Conservation (phyloP, 1,140 invertebrate species). For the Hyphantria cunea region DNA sequence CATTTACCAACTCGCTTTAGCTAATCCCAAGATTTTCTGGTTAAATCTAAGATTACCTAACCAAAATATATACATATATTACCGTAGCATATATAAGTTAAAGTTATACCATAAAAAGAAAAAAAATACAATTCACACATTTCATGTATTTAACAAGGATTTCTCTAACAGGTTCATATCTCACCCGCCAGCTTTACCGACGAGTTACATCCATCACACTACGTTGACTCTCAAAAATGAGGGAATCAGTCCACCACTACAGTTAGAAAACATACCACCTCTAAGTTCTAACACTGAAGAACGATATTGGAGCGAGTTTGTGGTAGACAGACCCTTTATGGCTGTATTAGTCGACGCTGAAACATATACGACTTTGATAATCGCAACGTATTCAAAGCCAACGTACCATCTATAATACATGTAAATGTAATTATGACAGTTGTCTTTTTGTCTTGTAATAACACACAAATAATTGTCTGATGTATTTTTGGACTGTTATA, state of each 20-base stretch:
- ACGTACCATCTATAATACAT: not conserved
- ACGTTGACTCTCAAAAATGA: constrained; percentile 4
- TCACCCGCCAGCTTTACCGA: constrained; percentile 16
- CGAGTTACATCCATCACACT: constrained; percentile 1
- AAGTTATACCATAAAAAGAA: not conserved
- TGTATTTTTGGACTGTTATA: too few species aligned
- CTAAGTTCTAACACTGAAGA: too few species aligned
- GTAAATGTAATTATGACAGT: too few species aligned
- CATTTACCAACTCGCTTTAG: too few species aligned
- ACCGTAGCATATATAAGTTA: too few species aligned
- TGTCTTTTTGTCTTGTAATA: too few species aligned
- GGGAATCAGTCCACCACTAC: constrained; percentile 3
- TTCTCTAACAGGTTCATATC: constrained; percentile 24
- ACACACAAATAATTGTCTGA: too few species aligned
- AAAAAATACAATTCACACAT: too few species aligned
- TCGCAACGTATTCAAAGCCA: constrained; percentile 1
- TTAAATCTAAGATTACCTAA: too few species aligned
- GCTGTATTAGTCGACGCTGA: constrained; percentile 13
- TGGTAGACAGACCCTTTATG: constrained; percentile 14
- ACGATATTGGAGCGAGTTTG: constrained; percentile 5
- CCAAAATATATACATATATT: too few species aligned
- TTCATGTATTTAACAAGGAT: not conserved
- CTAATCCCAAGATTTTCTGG: too few species aligned
- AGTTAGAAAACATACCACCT: not conserved
- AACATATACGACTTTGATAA: constrained; percentile 3